phyloP scores from a whole-genome alignment of 1,140 invertebrate genomes.

The Hermatobates lingyangjiaoensis region DNA sequence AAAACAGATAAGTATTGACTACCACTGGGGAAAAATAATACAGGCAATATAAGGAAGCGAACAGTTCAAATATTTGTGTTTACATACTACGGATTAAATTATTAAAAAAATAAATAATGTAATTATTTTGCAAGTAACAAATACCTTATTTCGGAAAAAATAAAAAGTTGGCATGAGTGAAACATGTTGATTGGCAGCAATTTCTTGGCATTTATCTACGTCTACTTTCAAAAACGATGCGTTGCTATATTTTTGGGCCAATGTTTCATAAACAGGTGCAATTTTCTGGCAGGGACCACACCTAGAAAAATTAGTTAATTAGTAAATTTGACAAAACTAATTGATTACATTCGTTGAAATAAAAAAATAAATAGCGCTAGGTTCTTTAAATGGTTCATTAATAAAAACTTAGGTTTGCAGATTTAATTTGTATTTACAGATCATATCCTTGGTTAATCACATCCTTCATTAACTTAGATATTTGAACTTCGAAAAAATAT shows the following conservation, averaged over 20 bases:
- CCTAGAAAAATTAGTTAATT: slow-evolving; percentile 31
- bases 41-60: no score
- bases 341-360: background rate
- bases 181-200: slow-evolving; percentile 66
- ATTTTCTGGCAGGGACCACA: slow-evolving; percentile 89
- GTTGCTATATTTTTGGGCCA: slow-evolving; percentile 66
- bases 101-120: background rate
- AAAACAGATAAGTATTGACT: no score
- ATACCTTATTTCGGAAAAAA: slow-evolving; percentile 71
- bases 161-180: slow-evolving; percentile 96
- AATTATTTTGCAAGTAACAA: background rate
- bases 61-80: no score
- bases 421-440: no score
- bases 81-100: no score
- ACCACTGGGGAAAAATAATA: no score
- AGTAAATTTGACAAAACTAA: slow-evolving; percentile 5
- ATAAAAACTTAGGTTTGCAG: background rate
- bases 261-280: slow-evolving; percentile 70
- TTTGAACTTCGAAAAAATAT: no score
- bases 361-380: no score
- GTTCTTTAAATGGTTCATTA: background rate
- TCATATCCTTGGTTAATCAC: no score
- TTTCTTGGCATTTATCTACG: slow-evolving; percentile 73
- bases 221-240: slow-evolving; percentile 91
- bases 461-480: no score